Base-by-base conservation (phyloP, 2,797 vertebrate genomes). In the Hipposideros larvatus region DNA sequence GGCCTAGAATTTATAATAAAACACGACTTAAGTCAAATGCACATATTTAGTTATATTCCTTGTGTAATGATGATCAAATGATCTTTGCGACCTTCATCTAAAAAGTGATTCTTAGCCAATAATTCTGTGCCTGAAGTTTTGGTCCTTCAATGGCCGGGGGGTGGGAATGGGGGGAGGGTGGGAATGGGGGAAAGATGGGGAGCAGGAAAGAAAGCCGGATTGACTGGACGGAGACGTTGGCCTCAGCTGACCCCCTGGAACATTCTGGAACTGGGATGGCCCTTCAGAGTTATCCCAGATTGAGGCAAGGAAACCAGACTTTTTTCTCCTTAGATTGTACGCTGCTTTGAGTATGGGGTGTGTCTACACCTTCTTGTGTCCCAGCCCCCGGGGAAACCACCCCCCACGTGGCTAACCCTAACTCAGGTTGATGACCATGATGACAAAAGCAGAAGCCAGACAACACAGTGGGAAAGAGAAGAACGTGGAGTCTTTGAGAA, bases 381-480 rank as follows among this genome's bases (percentile, higher is more conserved):
- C 22, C 37, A 41, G 14, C 37, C 41, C 41, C 28, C 14, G 2
- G 15, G 59, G 57, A 89, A 41, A 10, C 46, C 34, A 4, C 34
- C 11, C n/a, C 10, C 13, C 34, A 2, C 7, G 0, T 0, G 37
- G 46, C 41, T 4, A 2, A 1, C 24, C 8, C n/a, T 11, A 8
- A 13, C 1, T 59, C n/a, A 22, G 8, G 3, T 3, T 11, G 16
- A 14, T 2, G n/a, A 18, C 24, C 26, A 10, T 66, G 74, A 9
- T 2, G 16, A 73, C 37, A 24, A 71, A 26, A 46, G 63, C 53
- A 73, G 65, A 61, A 7, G 26, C 41, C 55, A 6, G n/a, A 18
- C 46, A 5, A 28, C 26, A 0, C 4, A 2, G 11, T 1, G 4
- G 43, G 73, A 22, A 55, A 61, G 66, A 19, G 10, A 26, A 22